phyloP scores from a whole-genome alignment of 1,140 invertebrate genomes.

The Mesaphorura yosii region DNA sequence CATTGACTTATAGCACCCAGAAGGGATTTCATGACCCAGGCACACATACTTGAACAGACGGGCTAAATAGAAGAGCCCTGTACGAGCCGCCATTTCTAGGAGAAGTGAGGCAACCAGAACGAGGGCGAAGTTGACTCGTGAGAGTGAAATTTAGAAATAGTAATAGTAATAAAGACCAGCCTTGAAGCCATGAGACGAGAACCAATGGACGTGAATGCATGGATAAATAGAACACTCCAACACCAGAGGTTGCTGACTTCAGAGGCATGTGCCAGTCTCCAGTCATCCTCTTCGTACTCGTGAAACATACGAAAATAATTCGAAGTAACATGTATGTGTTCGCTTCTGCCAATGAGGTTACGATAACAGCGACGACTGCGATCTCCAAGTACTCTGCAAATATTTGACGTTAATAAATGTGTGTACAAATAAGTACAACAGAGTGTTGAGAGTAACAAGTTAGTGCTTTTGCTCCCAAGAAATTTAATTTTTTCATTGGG shows the following conservation, averaged over 20 bases:
- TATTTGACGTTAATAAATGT: background rate
- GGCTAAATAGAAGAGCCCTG: conserved; percentile 19
- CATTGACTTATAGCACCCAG: conserved; percentile 26
- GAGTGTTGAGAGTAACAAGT: too few relatives aligned
- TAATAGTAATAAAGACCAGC: background rate
- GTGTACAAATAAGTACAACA: too few relatives aligned
- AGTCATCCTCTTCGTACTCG: conserved; percentile 16
- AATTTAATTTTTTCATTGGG: too few relatives aligned
- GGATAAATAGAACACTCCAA: conserved; percentile 21
- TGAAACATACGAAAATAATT: conserved; percentile 27
- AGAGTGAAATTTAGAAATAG: too few relatives aligned
- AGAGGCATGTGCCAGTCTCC: conserved; percentile 20
- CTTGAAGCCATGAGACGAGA: conserved; percentile 14
- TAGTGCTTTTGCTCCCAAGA: too few relatives aligned
- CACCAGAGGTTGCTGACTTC: conserved; percentile 13
- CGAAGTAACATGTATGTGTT: conserved; percentile 20
- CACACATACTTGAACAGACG: conserved; percentile 9
- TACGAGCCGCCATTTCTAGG: conserved; percentile 8
- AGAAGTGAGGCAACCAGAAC: conserved; percentile 8
- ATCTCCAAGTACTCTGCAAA: conserved; percentile 28
- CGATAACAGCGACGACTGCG: conserved; percentile 13
- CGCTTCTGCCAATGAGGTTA: conserved; percentile 19
- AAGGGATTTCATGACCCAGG: conserved; percentile 19
- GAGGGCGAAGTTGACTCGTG: conserved; percentile 1
- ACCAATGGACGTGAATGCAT: conserved; percentile 23